Base-by-base conservation (phyloP, 2,888 invertebrate species). In the Dicycla oo region DNA sequence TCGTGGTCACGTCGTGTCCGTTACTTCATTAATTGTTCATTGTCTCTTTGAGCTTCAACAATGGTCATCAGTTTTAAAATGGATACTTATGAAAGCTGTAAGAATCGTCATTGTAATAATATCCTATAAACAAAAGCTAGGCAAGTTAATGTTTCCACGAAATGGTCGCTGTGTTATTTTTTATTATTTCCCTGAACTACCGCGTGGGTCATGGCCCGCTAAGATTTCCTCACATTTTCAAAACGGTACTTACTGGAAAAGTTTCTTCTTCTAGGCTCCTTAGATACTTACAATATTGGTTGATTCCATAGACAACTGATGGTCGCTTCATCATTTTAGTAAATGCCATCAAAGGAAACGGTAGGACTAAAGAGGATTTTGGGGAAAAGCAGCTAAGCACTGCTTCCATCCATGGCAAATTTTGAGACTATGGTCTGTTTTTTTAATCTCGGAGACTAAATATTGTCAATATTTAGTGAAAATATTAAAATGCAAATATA, bases 1-100 rank as follows among this genome's bases (percentile, higher is more conserved):
- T 88, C 88, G 87, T 78, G 88, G 88, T 89, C 86, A 87, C 87
- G 85, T 80, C 81, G 75, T 73, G 83, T 75, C 86, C 83, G 84
- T 84, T 83, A 82, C 73, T 84, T 86, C 78, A 76, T 84, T 84
- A 87, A 86, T 83, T 79, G 78, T 83, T 80, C 77, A 75, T 81
- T 82, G 83, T 84, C 73, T 77, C 69, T 73, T 78, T 72, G 70
- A 65, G 63, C 49, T 73, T 57, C 71, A 69, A 80, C 81, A 82
- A 82, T 81, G n/a, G 82, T 54, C 68, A 76, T 80, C 70, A 68
- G 57, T 67, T 79, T 71, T 69, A 64, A 79, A 77, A 81, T 69
- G 84, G 56, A 81, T 80, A 75, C 75, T 67, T 73, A 77, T 68
- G 72, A 76, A 73, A 78, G 72, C 62, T 81, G 54, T 78, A 70